Evolutionary conservation across 2,888 invertebrate genomes (phyloP), one percentile per base, ranked within the genome.

Genomic region (Lymantria dispar): DNA sequence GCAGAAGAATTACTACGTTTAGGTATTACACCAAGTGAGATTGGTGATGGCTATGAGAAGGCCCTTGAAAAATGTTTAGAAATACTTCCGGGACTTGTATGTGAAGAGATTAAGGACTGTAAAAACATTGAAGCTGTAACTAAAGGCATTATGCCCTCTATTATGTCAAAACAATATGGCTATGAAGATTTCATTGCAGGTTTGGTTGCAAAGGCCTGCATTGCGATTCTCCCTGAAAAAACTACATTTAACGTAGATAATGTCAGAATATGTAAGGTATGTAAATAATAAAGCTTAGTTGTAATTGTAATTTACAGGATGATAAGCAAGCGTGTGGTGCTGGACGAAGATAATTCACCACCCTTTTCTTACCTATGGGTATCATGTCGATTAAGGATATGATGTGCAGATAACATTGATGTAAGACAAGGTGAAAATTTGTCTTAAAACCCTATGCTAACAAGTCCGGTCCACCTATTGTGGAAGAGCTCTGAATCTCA

Each of bases 91-190:
- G 93, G 92, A n/a, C 88, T 97, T 52, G 93, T 95, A 8, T 95
- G 95, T 62, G 92, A 94, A 67, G 95, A 96, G 88, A 94, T 98
- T 8, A 96, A 96, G 70, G 91, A 95, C 73, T 86, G 80, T 57
- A 87, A 88, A 63, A 92, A 97, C 86, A 77, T 94, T 50, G 92
- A 93, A 9, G 94, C 95, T 66, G 96, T 98, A 0, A 92, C 92
- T 14, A 94, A 94, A 67, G 95, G 94, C 14, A 93, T 99, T 44
- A 94, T 92, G 60, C 94, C 98, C 0, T 90, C 98, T 0, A 94
- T 99, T 48, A 98, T 98, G 96, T 98, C 99, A 48, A 99, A 99
- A 87, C 99, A 99, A 78, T 98, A 97, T 88, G 99, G 99, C 10
- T 95, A 98, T 87, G 99, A 99, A 91, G 98, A 99, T 69, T 96